Base-by-base conservation (phyloP, 2,888 invertebrate species). In the Tetragnatha montana region DNA sequence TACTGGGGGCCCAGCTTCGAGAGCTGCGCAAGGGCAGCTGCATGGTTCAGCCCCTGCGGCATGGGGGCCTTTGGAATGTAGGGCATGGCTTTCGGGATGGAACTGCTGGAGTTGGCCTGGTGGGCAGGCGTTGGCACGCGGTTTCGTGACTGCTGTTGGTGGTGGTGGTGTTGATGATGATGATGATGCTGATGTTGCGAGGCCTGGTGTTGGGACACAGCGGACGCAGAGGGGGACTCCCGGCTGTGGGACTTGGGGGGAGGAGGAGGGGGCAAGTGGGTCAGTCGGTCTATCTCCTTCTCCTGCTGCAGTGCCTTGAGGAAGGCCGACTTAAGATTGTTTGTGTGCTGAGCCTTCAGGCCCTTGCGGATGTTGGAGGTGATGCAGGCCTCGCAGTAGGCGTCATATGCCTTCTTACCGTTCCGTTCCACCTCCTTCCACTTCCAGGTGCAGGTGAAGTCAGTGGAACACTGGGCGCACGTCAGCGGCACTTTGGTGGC, bases 381-480 rank as follows among this genome's bases (percentile, higher is more conserved):
- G 82, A 99, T 98, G 94, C 99, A 99, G 92, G 97, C 97, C 94
- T 99, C 99, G 94, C 99, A 99, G 92, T 99, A 98, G 71, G 99
- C 97, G 93, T 97, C 96, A 92, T 96, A 95, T 93, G 96, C 96
- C 92, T 91, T 92, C 78, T 92, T 86, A 12, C 81, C 86, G 60
- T 79, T 70, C 78, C 69, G 78, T 93, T 94, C 93, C 71, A 93
- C 93, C 92, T 97, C 97, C 94, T 99, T 98, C 96, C 98, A 98
- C 94, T 99, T 99, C 99, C 99, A 99, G 90, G 98, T 97, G 0
- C 99, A 98, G 47, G 99, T 99, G 94, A 99, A 99, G 94, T 99
- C 99, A 92, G 98, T 98, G 92, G 96, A 96, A 94, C 99, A 99
- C 94, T 92, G 97, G 97, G 95, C 99, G 99, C 87, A 89, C 21